Evolutionary conservation across 1,140 invertebrate species (phyloP), one percentile per base, ranked within the genome.

Genomic region (Coenobita brevimanus): DNA sequence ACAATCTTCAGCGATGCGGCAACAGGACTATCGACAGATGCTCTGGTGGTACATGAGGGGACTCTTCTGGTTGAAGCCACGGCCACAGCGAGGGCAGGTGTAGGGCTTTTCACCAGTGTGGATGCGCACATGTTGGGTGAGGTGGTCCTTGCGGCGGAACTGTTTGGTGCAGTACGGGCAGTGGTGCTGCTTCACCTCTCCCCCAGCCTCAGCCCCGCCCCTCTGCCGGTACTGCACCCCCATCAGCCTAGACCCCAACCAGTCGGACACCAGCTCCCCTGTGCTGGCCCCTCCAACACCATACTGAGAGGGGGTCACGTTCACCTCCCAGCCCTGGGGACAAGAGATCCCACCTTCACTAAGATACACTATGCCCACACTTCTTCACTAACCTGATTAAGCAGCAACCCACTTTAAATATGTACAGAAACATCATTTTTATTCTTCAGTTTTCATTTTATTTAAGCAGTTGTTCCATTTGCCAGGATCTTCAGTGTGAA

Each of bases 91-190:
- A 88, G 93, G 92, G 91, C 93, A 94, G 89, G 94, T 93, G 89
- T 93, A 94, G 38, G 93, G 93, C 89, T 94, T 94, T 90, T 94
- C 93, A 36, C 91, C 95, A 91, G 95, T 96, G 91, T 96, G 95
- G 82, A 95, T 95, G 15, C 94, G 93, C 91, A 95, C 94, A 90
- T 96, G 95, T 91, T 95, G 95, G 88, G 95, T 94, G 3, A 96
- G 94, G 91, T 96, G 95, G 90, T 95, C 95, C 90, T 95, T 95
- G 91, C 95, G 93, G 30, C 91, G 89, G 89, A 94, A 94, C 33
- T 82, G 84, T 64, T 92, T 92, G 27, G 89, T 89, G 83, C 91
- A 92, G 81, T 83, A 91, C 36, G 71, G 80, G 57, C 91, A 92
- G 46, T 69, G 43, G 75, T 88, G 86, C 50, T 71, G 75, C 75